Conservation (phyloP, 2,888 invertebrate genomes). For the Lithophane semibrunnea region DNA sequence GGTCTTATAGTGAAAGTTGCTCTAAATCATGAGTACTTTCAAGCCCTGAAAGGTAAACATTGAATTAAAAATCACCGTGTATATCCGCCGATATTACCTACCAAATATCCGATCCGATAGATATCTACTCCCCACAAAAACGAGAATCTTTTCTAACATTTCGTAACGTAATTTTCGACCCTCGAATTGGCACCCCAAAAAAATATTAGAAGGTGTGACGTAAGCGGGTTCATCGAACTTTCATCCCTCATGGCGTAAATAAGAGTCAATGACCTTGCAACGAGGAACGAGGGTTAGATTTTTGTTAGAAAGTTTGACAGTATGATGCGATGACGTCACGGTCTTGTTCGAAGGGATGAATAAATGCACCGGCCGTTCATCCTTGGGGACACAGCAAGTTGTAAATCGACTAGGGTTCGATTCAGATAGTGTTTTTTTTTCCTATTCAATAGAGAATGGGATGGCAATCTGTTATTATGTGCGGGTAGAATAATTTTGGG, state of each 20-base stretch:
- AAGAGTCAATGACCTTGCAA: constrained; percentile 70
- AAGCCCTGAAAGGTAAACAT: too few relatives aligned
- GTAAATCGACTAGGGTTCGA: constrained; percentile 19
- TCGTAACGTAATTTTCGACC: constrained; percentile 33
- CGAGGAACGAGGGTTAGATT: constrained; percentile 68
- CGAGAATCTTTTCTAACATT: constrained; percentile 23
- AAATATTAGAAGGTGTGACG: constrained; percentile 66
- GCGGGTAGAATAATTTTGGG: neutral
- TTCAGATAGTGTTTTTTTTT: constrained; percentile 15
- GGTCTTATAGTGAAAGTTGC: too few relatives aligned
- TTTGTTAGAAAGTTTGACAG: constrained; percentile 56
- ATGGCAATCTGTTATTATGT: constrained; percentile 27
- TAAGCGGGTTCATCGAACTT: constrained; percentile 68
- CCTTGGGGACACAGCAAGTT: constrained; percentile 37
- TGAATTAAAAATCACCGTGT: too few relatives aligned
- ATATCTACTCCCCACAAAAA: constrained; percentile 7
- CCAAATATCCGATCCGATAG: neutral
- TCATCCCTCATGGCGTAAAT: constrained; percentile 60
- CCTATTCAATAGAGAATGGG: constrained; percentile 16
- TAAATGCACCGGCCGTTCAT: constrained; percentile 16
- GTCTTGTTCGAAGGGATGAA: constrained; percentile 1
- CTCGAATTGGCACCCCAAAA: constrained; percentile 63
- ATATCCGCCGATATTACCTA: neutral
- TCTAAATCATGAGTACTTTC: too few relatives aligned
- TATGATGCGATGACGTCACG: constrained; percentile 24